These are phyloP conservation scores for Brachyrhaphis roseni DNA, from an alignment of 2,797 vertebrate genomes.

Conservation along the genomic window DNA sequence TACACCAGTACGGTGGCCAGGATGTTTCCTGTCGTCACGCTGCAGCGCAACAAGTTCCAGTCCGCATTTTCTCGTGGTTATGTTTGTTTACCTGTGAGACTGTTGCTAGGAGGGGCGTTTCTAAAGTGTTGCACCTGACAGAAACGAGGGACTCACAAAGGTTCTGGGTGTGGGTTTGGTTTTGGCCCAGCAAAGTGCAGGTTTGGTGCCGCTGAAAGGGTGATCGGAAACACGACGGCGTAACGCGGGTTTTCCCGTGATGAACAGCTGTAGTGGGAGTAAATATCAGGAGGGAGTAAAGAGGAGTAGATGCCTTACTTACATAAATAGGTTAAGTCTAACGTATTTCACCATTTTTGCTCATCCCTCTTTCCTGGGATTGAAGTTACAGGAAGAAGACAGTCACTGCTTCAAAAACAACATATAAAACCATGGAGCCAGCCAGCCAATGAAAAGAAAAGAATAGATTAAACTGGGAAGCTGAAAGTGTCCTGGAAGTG, in stretches of 20 bases:
- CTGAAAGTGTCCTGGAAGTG: slow-evolving; percentile 30
- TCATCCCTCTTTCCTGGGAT: slow-evolving; percentile 48
- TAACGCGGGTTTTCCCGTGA: slow-evolving; percentile 17
- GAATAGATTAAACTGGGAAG: slow-evolving; percentile 29
- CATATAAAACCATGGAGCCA: slow-evolving; percentile 52
- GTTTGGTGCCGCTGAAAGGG: slow-evolving; percentile 32
- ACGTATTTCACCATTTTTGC: background rate
- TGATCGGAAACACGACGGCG: slow-evolving; percentile 33
- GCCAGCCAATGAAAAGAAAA: slow-evolving; percentile 38
- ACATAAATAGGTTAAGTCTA: slow-evolving; percentile 14
- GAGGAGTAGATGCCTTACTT: slow-evolving; percentile 20
- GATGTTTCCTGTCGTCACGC: slow-evolving; percentile 56
- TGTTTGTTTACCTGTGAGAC: slow-evolving; percentile 38
- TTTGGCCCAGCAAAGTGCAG: slow-evolving; percentile 27
- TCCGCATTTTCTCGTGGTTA: slow-evolving; percentile 46
- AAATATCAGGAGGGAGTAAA: background rate
- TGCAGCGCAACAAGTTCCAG: slow-evolving; percentile 61
- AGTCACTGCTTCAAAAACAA: slow-evolving; percentile 9
- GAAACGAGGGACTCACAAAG: slow-evolving; percentile 35
- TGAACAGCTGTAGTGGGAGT: slow-evolving; percentile 14
- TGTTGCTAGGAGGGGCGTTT: slow-evolving; percentile 33
- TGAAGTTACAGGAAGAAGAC: slow-evolving; percentile 41
- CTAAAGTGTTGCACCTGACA: slow-evolving; percentile 51
- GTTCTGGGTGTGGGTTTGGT: slow-evolving; percentile 46
- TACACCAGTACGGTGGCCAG: slow-evolving; percentile 62